Conservation (phyloP, 2,888 invertebrate species). For the Ennomos quercinarius region DNA sequence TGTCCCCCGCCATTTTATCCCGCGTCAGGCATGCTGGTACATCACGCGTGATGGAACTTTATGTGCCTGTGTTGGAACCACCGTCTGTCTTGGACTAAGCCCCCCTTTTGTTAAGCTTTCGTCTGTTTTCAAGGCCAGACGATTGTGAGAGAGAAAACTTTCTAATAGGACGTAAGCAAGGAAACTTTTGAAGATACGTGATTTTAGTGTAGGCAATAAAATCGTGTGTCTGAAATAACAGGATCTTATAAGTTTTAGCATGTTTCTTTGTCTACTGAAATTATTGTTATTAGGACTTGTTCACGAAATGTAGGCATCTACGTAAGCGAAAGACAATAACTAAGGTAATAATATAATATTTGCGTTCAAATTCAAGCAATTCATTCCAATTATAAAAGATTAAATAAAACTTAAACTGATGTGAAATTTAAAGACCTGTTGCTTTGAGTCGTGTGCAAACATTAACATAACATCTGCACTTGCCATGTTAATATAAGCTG, state of each 20-base stretch:
- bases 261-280: too few species aligned
- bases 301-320: too few species aligned
- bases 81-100: constrained; percentile 24
- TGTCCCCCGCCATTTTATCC: constrained; percentile 27
- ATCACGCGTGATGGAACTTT: constrained; percentile 35
- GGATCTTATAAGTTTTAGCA: too few species aligned
- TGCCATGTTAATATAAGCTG: constrained; percentile 17
- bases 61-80: constrained; percentile 25
- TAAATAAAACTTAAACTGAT: background rate
- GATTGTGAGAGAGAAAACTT: background rate
- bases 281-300: too few species aligned
- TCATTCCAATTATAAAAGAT: background rate
- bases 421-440: constrained; percentile 11
- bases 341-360: too few species aligned
- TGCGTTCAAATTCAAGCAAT: too few species aligned
- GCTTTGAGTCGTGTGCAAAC: constrained; percentile 6
- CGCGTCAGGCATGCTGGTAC: constrained; percentile 29
- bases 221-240: too few species aligned
- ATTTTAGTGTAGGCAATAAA: too few species aligned
- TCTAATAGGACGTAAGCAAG: background rate
- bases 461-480: constrained; percentile 14
- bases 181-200: too few species aligned
- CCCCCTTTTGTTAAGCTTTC: constrained; percentile 11
- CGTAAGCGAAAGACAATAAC: too few species aligned
- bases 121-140: constrained; percentile 19